Evolutionary conservation across 2,113 vertebrate genomes (phyloP).

Genomic region (Phylloscopus trochiloides): DNA sequence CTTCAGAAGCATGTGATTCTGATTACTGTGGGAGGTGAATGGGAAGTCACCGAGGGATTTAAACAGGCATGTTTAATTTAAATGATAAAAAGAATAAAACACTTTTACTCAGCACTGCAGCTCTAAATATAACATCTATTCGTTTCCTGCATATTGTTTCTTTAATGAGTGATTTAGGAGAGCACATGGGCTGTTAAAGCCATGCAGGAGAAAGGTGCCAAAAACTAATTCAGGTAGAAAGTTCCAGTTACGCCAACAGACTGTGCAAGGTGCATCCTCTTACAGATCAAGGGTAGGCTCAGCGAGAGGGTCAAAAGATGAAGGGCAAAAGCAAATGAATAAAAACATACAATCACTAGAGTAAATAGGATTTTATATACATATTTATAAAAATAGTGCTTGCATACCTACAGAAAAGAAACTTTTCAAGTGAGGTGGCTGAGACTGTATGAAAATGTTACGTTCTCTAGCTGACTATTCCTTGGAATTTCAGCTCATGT

Average conservation of each 20-base stretch:
- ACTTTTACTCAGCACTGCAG: conserved; percentile 37
- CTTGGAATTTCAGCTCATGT: neutral
- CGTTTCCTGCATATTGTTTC: conserved; percentile 50
- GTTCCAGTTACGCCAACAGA: neutral
- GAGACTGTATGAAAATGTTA: neutral
- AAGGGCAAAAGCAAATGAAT: neutral
- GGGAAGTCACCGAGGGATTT: conserved; percentile 50
- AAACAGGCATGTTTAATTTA: conserved; percentile 52
- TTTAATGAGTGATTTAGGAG: conserved; percentile 47
- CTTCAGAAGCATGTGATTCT: conserved; percentile 43
- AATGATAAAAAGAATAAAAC: conserved; percentile 56
- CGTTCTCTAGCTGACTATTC: neutral
- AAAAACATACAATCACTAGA: neutral
- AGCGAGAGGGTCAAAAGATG: neutral
- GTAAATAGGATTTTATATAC: neutral
- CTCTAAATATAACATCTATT: conserved; percentile 60
- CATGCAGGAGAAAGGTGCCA: neutral
- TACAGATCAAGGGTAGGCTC: neutral
- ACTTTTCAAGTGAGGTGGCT: neutral
- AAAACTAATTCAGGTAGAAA: conserved; percentile 37
- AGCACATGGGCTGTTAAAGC: neutral
- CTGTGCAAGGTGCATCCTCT: neutral
- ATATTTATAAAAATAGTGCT: neutral
- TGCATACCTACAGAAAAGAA: neutral
- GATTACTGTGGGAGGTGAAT: conserved; percentile 39